Evolutionary conservation across 1,140 invertebrate genomes (phyloP), one percentile per base, ranked within the genome.

Genomic region (Panonychus citri): DNA sequence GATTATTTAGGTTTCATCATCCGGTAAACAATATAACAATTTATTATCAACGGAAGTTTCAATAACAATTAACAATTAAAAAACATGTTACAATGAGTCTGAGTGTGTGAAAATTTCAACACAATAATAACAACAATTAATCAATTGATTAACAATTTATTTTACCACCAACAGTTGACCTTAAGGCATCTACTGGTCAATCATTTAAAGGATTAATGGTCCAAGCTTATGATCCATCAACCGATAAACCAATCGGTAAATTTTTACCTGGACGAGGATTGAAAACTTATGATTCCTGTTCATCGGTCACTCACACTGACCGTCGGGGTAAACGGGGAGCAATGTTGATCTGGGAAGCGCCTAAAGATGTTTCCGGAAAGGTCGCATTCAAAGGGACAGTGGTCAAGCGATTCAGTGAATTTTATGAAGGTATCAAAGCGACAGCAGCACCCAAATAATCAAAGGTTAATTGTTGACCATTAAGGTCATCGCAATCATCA

Each of bases 231-330:
- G 58, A 61, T 30, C 58, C 58, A 19, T 26, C 54, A 28, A 59
- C 43, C 8, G 25, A 42, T 17, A 70, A 77, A 58, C 56, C 60
- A 79, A 72, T 83, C 37, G 82, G 82, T 12, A 71, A 74, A 13
- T 84, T 79, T 76, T 70, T 76, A 34, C 70, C 77, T 58, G 78
- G 78, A 1, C 73, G 76, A 0, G 82, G 83, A 62, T 80, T 80
- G 0, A 82, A 80, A 57, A 71, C 76, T 3, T 78, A 82, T 62
- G 74, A 78, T 1, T 81, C 83, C 66, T 84, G 82, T 66, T 76
- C 80, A n/a, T 75, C 81, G 24, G 75, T 83, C 57, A 83, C 82
- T 13, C 82, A 85, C 64, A 77, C 77, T 4, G 81, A 84, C 67
- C 26, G 24, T 12, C 49, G 49, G 12, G 49, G 80, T 59, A 85